Percentiles rank a stretch among this genome's conserved stretches.
phyloP scores from a whole-genome alignment of 2,797 vertebrate species.

The Schizopygopsis pylzovi region DNA sequence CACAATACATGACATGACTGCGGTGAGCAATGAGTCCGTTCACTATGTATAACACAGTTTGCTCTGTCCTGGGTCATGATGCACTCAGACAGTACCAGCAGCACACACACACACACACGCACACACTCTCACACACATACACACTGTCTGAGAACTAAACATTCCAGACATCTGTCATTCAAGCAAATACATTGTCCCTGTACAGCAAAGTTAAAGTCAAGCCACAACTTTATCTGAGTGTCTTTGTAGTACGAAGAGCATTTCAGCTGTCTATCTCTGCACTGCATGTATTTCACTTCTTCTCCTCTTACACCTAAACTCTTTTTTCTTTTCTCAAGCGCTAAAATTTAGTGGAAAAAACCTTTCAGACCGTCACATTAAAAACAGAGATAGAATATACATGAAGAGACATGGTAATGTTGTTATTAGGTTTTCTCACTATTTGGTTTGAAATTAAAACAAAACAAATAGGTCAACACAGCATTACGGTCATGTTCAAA shows the following conservation, averaged over 20 bases:
- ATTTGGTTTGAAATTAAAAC: neutral
- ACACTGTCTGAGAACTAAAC: neutral
- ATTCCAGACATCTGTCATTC: slow-evolving; percentile 15
- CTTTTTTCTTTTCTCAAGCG: neutral
- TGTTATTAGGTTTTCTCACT: neutral
- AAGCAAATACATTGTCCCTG: neutral
- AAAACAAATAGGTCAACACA: neutral
- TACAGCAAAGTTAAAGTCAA: slow-evolving; percentile 20
- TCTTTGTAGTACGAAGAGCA: slow-evolving; percentile 20
- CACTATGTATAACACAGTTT: neutral
- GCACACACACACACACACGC: no score
- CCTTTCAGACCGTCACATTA: neutral
- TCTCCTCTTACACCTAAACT: neutral
- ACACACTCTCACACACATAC: neutral
- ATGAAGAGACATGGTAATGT: neutral
- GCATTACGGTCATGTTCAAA: neutral
- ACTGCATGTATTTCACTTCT: neutral
- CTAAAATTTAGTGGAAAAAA: neutral
- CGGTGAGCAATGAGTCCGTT: neutral
- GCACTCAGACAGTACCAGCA: neutral
- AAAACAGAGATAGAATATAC: neutral
- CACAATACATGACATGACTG: neutral
- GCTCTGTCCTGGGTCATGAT: neutral
- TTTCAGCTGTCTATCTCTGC: slow-evolving; percentile 54
- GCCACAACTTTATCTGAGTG: slow-evolving; percentile 9